Evolutionary conservation across 2,888 invertebrate species (phyloP), one percentile per base, ranked within the genome.

Genomic region (Drosophila subquinaria): DNA sequence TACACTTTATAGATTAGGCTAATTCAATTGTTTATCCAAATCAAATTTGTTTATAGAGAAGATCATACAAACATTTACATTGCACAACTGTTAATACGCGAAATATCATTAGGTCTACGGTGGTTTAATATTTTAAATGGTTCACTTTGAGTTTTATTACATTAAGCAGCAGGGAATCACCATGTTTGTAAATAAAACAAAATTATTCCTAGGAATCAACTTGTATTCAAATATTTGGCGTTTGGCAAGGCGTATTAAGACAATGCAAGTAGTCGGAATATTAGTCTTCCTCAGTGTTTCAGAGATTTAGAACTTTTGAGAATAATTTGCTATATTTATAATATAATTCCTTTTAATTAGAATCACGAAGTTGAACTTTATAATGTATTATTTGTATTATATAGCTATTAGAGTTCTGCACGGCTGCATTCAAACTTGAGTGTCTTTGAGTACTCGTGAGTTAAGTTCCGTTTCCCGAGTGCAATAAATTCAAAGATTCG

Each of bases 171-270:
- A 36, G 56, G 45, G 23, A 45, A 35, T 57, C 47, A 48, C 5
- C 13, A 2, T 36, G 38, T 59, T 47, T 59, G 38, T 59, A 48
- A 59, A 48, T 59, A 59, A 59, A 36, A 38, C 40, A 40, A 13
- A 3, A 38, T 9, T 30, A 30, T 59, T 59, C 30, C 3, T 10
- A 10, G 13, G 38, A 38, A 48, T 27, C 23, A 17, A 17, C n/a
- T 52, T 10, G 11, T 40, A 15, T 36, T 15, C 0, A 1, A 2
- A 27, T 38, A 15, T 35, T 15, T 27, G 8, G 4, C 13, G 5
- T 15, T 50, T 36, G 4, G 51, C 17, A 51, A 11, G 4, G 4
- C 1, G 8, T 50, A 1, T 50, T 4, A 50, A 33, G 17, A 15
- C 30, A 3, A 6, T 48, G 47, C 9, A 48, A 30, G 1, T 48